Evolutionary conservation across 2,888 invertebrate genomes (phyloP), one percentile per base, ranked within the genome.

Genomic region (Philopedon plagiatum): DNA sequence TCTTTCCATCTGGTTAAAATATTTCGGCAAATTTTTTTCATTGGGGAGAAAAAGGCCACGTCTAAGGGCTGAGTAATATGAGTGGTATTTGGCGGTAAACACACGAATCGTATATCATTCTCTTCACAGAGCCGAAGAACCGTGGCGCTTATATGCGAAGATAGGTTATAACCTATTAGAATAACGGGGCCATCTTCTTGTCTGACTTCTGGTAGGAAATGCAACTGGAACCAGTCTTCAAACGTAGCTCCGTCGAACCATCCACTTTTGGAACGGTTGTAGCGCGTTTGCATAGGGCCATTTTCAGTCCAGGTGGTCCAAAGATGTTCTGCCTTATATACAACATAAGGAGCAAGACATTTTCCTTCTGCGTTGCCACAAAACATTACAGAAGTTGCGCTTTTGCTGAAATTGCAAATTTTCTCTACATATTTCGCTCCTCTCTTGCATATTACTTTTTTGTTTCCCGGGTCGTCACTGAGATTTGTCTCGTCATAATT

Each of bases 261-360:
- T 1, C 83, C 83, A 70, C 77, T 79, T 68, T 80, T 80, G 8
- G 80, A 78, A 13, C 81, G 66, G 71, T 82, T 84, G 70, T 83
- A 86, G 3, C 80, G 62, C 66, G 76, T 57, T 71, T 79, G 64
- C 51, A 44, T 46, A n/a, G 83, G 84, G n/a, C 84, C 85, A 54
- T 81, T 80, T 75, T 80, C 79, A n/a, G 78, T 79, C 85, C 84
- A 85, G 5, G 79, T 78, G 15, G 75, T 71, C 77, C 78, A 81
- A 23, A 84, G 37, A 51, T 80, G 65, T 71, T 80, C 76, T 8
- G 81, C 70, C 69, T 80, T 81, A 68, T 80, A 80, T n/a, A 41
- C 41, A 41, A 41, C 18, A 41, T 41, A 46, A 9, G 46, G 19
- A 78, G 79, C 77, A 15, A 79, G 71, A 8, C 78, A 46, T 57